Evolutionary conservation across 2,888 invertebrate genomes (phyloP).

Genomic region (Pterobdella sp.): DNA sequence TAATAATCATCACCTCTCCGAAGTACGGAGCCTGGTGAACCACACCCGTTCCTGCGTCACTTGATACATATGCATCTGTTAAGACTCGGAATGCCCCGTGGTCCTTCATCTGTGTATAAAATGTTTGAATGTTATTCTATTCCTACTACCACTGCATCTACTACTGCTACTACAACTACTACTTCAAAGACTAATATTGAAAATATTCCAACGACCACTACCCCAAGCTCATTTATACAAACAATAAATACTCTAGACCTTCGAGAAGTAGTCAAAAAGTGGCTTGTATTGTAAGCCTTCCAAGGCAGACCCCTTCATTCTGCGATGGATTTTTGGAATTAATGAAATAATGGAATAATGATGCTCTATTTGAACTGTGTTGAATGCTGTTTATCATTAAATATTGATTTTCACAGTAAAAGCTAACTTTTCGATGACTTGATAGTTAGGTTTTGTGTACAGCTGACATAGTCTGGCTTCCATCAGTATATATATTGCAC

Average conservation of each 20-base stretch:
- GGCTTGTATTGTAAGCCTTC: conserved; percentile 76
- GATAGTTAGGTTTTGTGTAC: conserved; percentile 71
- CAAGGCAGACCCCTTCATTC: conserved; percentile 58
- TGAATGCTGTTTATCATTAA: neutral
- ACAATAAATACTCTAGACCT: conserved; percentile 9
- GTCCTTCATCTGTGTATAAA: conserved; percentile 43
- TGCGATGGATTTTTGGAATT: conserved; percentile 8
- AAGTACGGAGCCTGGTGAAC: conserved; percentile 98
- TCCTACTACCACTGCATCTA: neutral
- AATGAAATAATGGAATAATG: neutral
- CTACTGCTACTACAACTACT: no score
- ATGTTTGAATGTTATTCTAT: neutral
- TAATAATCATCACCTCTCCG: conserved; percentile 60
- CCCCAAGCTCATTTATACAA: no score
- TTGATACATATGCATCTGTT: conserved; percentile 82
- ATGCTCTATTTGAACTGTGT: neutral
- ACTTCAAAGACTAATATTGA: no score
- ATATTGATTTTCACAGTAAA: neutral
- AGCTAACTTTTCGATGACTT: conserved; percentile 63
- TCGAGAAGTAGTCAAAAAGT: conserved; percentile 73
- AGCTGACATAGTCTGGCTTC: conserved; percentile 71
- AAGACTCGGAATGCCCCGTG: conserved; percentile 73
- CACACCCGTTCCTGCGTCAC: conserved; percentile 91
- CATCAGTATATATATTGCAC: conserved; percentile 71
- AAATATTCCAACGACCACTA: no score